These are phyloP conservation scores for Drosophila malerkotliana DNA, from an alignment of 1,140 invertebrate genomes.

Conservation along the genomic window DNA sequence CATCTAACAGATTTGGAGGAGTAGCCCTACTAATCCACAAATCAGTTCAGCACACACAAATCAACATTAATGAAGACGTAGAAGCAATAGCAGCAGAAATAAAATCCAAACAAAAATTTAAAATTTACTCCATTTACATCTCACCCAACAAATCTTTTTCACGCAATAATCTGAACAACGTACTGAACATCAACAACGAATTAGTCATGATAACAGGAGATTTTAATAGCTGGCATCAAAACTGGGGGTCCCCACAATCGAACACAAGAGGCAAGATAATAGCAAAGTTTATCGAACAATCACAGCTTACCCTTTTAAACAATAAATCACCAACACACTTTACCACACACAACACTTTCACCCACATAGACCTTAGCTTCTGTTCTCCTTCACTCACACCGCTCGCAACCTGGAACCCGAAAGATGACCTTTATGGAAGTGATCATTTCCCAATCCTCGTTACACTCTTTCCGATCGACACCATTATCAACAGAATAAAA, in stretches of 20 bases:
- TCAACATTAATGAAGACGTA: neutral
- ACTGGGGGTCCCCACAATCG: neutral
- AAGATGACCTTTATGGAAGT: neutral
- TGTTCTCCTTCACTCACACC: neutral
- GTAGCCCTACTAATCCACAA: conserved; percentile 2
- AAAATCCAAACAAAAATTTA: neutral
- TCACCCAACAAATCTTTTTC: conserved; percentile 3
- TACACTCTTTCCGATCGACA: neutral
- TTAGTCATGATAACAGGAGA: neutral
- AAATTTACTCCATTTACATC: neutral
- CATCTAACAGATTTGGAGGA: neutral
- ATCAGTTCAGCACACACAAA: neutral
- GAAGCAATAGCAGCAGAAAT: conserved; percentile 3
- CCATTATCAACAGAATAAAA: too few species aligned
- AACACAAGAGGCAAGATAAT: neutral
- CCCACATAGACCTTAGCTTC: neutral
- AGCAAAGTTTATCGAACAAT: neutral
- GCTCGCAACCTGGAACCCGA: neutral
- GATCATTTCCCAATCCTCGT: neutral
- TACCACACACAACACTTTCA: too few species aligned
- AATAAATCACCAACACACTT: too few species aligned
- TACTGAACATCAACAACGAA: neutral
- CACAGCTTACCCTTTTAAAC: neutral
- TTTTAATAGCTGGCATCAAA: neutral
- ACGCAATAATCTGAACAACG: conserved; percentile 5